Evolutionary conservation across 1,140 invertebrate species (phyloP), one percentile per base, ranked within the genome.

Genomic region (Acromyrmex charruanus): DNA sequence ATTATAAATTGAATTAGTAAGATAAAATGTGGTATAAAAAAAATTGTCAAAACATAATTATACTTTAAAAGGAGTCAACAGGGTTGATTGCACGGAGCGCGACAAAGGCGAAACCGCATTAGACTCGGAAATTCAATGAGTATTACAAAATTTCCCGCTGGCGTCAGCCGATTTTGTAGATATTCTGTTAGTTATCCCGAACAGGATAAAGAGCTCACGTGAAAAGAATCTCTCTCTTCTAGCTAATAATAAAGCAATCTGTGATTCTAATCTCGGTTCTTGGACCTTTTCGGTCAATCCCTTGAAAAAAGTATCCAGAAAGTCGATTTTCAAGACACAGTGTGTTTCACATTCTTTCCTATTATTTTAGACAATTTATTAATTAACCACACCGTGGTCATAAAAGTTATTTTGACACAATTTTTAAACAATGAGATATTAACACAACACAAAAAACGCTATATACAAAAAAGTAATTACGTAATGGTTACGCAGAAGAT

Each of bases 61-160:
- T 49, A 39, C 58, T 74, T n/a, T 59, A 16, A 61, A 66, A 77
- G 61, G 18, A 59, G 12, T 25, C 3, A 69, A 59, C 21, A 25
- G 14, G 28, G 14, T 74, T 16, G 25, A 82, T 10, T 74, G 44
- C 21, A 51, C 9, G 39, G 18, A 44, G 21, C 16, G 12, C 35
- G 12, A 28, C 16, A 74, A 31, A 25, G 59, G 28, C 72, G 81
- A 74, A 90, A 89, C 39, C 55, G 49, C 25, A 65, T 28, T 63
- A 90, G 82, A 87, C 77, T 69, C 77, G 86, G 77, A 91, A 91
- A 91, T 89, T 88, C 77, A 86, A 91, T 84, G 71, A 85, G 53
- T 69, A 39, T 28, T 65, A 51, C 49, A 49, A 90, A 90, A 88
- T 89, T 86, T 86, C 51, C 75, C 72, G 68, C 58, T 59, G 58